These are phyloP conservation scores for Channa maculata DNA, from an alignment of 2,113 vertebrate species.

Conservation along the genomic window DNA sequence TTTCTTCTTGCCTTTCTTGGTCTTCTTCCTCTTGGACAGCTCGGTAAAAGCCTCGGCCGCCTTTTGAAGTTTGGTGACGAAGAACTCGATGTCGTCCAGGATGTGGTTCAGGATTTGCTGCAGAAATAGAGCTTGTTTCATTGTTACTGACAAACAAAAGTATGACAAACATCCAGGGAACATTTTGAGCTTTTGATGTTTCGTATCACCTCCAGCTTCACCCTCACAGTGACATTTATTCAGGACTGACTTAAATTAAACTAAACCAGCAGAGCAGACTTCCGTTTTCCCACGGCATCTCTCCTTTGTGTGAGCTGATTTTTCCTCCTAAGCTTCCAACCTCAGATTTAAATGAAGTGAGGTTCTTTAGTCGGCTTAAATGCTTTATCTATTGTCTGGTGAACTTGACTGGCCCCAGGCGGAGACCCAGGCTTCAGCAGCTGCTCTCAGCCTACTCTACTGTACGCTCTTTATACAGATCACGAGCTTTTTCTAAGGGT, in stretches of 20 bases:
- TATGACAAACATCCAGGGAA: not conserved
- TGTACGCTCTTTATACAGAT: no score
- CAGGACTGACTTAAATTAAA: slow-evolving; percentile 21
- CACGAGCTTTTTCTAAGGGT: no score
- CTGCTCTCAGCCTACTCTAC: slow-evolving; percentile 9
- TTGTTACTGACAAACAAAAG: not conserved
- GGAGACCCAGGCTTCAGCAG: slow-evolving; percentile 4
- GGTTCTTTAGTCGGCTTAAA: slow-evolving; percentile 39
- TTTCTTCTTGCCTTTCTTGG: slow-evolving; percentile 92
- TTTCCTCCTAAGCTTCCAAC: slow-evolving; percentile 31
- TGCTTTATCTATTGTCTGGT: not conserved
- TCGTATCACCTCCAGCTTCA: not conserved
- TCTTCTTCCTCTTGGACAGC: slow-evolving; percentile 92
- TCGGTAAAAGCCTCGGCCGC: slow-evolving; percentile 93
- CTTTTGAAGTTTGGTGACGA: slow-evolving; percentile 95
- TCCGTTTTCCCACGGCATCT: not conserved
- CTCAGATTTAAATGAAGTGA: slow-evolving; percentile 32
- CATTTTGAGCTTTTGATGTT: not conserved
- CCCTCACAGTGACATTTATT: slow-evolving; percentile 4
- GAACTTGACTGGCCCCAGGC: not conserved
- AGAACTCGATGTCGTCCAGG: slow-evolving; percentile 97
- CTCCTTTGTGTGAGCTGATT: slow-evolving; percentile 57
- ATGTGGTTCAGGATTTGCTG: slow-evolving; percentile 99
- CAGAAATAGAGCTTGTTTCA: not conserved
- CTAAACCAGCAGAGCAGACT: slow-evolving; percentile 32